phyloP scores from a whole-genome alignment of 2,113 vertebrate species.

The Daboia siamensis region DNA sequence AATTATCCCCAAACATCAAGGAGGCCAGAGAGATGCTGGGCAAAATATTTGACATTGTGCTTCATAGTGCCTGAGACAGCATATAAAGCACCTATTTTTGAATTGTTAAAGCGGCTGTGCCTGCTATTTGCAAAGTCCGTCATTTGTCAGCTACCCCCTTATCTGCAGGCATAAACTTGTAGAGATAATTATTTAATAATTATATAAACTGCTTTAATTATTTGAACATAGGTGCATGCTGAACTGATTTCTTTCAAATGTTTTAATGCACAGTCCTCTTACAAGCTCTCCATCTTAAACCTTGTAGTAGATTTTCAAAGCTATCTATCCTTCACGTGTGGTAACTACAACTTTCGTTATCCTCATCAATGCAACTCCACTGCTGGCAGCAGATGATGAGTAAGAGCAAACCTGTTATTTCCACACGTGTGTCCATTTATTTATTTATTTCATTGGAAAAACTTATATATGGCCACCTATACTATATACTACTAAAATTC shows the following conservation, averaged over 20 bases:
- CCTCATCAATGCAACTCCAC: background rate
- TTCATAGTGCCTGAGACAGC: background rate
- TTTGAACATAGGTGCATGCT: background rate
- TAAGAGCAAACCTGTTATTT: background rate
- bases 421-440: background rate
- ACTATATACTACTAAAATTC: background rate
- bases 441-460: background rate
- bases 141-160: background rate
- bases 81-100: background rate
- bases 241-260: background rate
- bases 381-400: background rate
- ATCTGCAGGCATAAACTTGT: background rate
- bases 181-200: too few relatives aligned
- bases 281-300: background rate
- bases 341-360: background rate
- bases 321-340: background rate
- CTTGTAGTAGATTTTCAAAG: background rate
- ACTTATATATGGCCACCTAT: background rate
- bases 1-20: background rate
- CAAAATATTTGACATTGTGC: background rate
- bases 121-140: background rate
- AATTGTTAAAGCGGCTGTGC: background rate
- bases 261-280: background rate
- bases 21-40: background rate
- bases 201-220: background rate